A percentile compares a stretch with the other conserved stretches of the same genome.
phyloP scores from a whole-genome alignment of 64 coral and sea anemone species.

The Stichodactyla mertensii region DNA sequence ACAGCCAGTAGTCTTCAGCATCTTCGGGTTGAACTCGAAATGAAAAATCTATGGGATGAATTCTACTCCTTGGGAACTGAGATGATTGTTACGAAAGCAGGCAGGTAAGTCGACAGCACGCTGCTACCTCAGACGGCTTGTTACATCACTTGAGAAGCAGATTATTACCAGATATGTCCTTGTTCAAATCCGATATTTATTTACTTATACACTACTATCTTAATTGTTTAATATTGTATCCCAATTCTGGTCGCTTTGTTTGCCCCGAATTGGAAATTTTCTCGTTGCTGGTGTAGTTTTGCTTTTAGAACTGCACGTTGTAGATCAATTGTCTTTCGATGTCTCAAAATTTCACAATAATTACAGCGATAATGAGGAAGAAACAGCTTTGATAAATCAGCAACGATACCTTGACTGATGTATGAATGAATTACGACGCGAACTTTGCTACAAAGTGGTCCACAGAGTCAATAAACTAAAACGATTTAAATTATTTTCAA shows the following conservation, averaged over 20 bases:
- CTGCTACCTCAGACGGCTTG: background rate
- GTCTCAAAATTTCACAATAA: background rate
- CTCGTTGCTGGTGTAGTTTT: background rate
- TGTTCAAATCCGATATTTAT: background rate
- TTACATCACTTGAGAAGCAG: background rate
- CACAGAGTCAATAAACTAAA: background rate
- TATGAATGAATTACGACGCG: background rate
- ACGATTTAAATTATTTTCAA: background rate
- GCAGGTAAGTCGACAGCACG: slow-evolving; percentile 57
- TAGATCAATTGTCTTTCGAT: background rate
- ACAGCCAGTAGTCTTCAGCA: slow-evolving; percentile 53
- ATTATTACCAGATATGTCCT: background rate
- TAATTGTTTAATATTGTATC: background rate
- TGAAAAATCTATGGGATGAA: slow-evolving; percentile 96
- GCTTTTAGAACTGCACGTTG: background rate
- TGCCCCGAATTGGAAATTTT: background rate
- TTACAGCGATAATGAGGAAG: background rate
- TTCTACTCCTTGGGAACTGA: slow-evolving; percentile 88
- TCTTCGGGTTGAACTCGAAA: slow-evolving; percentile 88
- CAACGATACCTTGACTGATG: background rate
- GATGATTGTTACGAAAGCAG: slow-evolving; percentile 98
- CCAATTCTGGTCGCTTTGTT: background rate
- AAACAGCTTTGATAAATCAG: background rate
- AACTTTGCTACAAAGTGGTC: background rate
- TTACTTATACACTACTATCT: background rate